phyloP scores from a whole-genome alignment of 2,797 vertebrate genomes.

The Poliocrania exsul region DNA sequence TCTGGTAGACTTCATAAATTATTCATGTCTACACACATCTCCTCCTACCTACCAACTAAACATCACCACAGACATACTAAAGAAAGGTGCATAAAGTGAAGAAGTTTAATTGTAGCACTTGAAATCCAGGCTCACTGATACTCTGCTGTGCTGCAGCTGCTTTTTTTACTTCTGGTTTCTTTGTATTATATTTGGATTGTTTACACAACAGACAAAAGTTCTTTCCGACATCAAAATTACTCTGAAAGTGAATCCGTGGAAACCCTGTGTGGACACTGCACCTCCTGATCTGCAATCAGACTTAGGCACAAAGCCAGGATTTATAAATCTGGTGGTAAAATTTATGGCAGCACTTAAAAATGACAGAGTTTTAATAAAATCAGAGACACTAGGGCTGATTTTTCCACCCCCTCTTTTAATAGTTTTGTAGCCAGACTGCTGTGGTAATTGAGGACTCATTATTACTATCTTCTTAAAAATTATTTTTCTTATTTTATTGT shows the following conservation, averaged over 20 bases:
- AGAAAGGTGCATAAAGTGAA: not conserved
- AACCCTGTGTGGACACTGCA: not conserved
- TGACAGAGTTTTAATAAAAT: conserved; percentile 50
- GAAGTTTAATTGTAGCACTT: not conserved
- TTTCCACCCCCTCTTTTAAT: not conserved
- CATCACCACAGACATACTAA: not conserved
- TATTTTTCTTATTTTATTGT: conserved; percentile 58
- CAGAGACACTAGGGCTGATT: not conserved
- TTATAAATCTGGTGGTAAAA: not conserved
- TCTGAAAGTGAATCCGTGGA: not conserved
- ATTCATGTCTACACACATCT: not conserved
- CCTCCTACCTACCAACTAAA: not conserved
- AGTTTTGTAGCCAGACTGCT: conserved; percentile 9
- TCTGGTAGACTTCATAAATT: not conserved
- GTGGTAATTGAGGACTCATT: conserved; percentile 28
- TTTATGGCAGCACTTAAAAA: conserved; percentile 25
- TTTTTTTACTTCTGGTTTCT: not conserved
- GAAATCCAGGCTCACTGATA: not conserved
- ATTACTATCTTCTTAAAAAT: not conserved
- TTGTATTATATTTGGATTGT: not conserved
- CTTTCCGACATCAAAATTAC: not conserved
- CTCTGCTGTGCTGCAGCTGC: not conserved
- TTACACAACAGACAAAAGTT: not conserved
- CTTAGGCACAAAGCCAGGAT: not conserved
- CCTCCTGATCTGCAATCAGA: not conserved